Evolutionary conservation across 2,888 invertebrate species (phyloP), one percentile per base, ranked within the genome.

Genomic region (Apamea anceps): DNA sequence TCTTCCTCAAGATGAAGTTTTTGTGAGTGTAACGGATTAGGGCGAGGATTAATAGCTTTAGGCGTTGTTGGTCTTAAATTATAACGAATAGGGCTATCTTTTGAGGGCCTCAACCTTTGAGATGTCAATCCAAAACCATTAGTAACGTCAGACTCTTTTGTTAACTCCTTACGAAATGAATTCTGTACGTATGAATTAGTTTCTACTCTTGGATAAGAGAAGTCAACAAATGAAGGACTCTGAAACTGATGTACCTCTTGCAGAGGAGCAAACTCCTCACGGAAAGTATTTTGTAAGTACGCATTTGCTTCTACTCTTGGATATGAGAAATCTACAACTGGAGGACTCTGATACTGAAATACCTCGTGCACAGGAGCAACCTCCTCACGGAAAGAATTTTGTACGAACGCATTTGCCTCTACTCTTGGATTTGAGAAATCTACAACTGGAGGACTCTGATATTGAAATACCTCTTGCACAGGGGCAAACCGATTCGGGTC

Each of bases 21-120:
- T 2, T 71, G 57, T 13, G 32, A 54, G n/a, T 84, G 10, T 25
- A 77, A 63, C 32, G 51, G 63, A 25, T 77, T 8, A 1, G 72
- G 80, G 12, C 18, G 67, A 42, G 71, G 42, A 62, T 80, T 66
- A n/a, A 80, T 66, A 37, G 68, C 13, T 42, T 87, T 48, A 37
- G 12, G 71, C 28, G 79, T 83, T 15, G n/a, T 57, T 13, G 75
- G 74, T 57, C 45, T 68, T 75, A 65, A 25, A 65, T 76, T 75
- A 25, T 80, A 75, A 28, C 25, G 75, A 37, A 37, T 25, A 12
- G 48, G 66, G 0, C 8, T 62, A 37, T 79, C 51, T 10, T 75
- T 62, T 3, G 37, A 21, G 0, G 60, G 37, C n/a, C 2, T 60
- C 21, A 66, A 5, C 25, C 21, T 75, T 63, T 78, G 48, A 15